Evolutionary conservation across 2,888 invertebrate genomes (phyloP), one percentile per base, ranked within the genome.

Genomic region (Clusia tigrina): DNA sequence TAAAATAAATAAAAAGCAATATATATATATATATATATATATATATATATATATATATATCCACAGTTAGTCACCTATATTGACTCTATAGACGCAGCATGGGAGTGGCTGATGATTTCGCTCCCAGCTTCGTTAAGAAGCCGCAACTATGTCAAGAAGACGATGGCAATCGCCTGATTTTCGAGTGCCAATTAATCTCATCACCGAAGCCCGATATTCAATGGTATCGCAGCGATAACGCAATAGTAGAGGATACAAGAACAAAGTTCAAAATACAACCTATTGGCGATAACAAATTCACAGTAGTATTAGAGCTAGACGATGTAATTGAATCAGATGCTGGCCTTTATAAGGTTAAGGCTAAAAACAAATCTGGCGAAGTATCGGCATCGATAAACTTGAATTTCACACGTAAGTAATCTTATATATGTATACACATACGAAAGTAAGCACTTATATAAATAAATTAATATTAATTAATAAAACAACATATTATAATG

Each of bases 91-190:
- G n/a, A n/a, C n/a, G 51, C 20, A 17, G 12, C 20, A 83, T 83
- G 83, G 83, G 83, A 75, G 83, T 83, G 78, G 81, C 83, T 76
- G 96, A 96, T 86, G 95, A 96, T 86, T 93, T 95, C 87, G 96
- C 97, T 87, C 97, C 97, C 85, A 96, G 96, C 89, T 97, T 98
- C 88, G 95, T 95, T 75, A 95, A 96, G 87, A 97, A 97, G 90
- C 97, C 97, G 72, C 94, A 95, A 85, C 89, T 98, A 78, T 89
- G 96, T 74, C 96, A 98, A 85, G 97, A 97, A 84, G 96, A 96
- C 84, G 96, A 96, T 83, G 96, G 96, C 78, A 96, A 96, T 87
- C 91, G 94, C 81, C 89, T 96, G 81, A 90, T 96, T 78, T 96
- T 96, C 87, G 96, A 96, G 85, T 96, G 96, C 85, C 93, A 95